Evolutionary conservation across 2,797 vertebrate species (phyloP), one percentile per base, ranked within the genome.

Genomic region (Platalea minor): DNA sequence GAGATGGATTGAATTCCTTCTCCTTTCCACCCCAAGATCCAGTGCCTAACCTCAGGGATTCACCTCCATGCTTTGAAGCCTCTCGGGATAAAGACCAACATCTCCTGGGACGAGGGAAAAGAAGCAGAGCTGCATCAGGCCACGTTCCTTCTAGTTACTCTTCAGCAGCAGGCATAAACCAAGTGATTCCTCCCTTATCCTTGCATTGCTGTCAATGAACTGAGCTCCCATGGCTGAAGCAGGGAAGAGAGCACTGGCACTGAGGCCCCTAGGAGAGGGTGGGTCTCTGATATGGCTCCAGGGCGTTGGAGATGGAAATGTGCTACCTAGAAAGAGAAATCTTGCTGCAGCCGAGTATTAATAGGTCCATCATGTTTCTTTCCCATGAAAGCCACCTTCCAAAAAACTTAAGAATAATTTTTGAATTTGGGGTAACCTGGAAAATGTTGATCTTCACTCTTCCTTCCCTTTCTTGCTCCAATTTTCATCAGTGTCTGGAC

Each of bases 121-220:
- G 78, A n/a, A 11, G 4, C 41, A 84, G 43, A 59, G 26, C 17
- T 82, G 17, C 26, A 28, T 21, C 7, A 25, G 41, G 39, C 59
- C 19, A 5, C 11, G 29, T 15, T 78, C 50, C 8, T 41, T 31
- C 23, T 13, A 5, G 26, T 18, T 60, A 1, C 25, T 14, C 54
- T 18, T 43, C 37, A 88, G 5, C 17, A 33, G 2, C 3, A 39
- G 2, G 14, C 31, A 15, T 28, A 57, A 26, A 39, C 2, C 17
- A 29, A n/a, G 31, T 3, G 25, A 13, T 7, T 61, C 19, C 26
- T 26, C 33, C 19, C 29, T 12, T 11, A 4, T 25, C 11, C 39
- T 56, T 4, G 0, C 0, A 0, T 7, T 31, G 29, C 28, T 65
- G 2, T 9, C 37, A 4, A 10, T 26, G 48, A 78, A 17, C 54